Base-by-base conservation (phyloP, 2,797 vertebrate genomes). In the Psittacula derbiana region DNA sequence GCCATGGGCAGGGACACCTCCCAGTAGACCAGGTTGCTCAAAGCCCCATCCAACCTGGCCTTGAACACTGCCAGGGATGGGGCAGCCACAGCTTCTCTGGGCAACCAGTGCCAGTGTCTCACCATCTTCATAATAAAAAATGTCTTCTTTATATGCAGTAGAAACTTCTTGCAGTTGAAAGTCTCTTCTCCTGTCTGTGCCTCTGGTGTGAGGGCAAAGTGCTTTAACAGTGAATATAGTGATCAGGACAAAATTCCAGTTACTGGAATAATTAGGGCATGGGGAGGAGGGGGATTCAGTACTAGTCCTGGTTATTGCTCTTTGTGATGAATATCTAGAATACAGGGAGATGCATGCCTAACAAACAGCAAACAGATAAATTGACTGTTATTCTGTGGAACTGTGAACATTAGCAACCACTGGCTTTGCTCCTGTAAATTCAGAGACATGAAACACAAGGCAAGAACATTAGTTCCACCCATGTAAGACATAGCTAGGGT, bases 361-460 rank as follows among this genome's bases (percentile, higher is more conserved):
- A 64, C 47, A 83, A 78, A 6, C 18, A 84, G 52, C 31, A 88
- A 65, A 61, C 44, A 86, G 86, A 75, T n/a, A 69, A n/a, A 57
- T 40, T 8, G 28, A 33, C 30, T 60, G 50, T 81, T 87, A 74
- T 71, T 78, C 64, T 58, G 3, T 61, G 30, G 52, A 76, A 55
- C 47, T 62, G 23, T 46, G 58, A 40, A 43, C 60, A 53, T 66
- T 50, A 52, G 4, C 6, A 6, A 27, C 19, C 7, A 7, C 28
- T 24, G 27, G 31, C 43, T 66, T 87, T 64, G 33, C 33, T 57
- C 4, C 61, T 67, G 47, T 71, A 47, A 76, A 49, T 43, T 10
- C 0, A 0, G 30, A 61, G 53, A 36, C 43, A 33, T 14, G 55
- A 80, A 93, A 66, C 44, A 60, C 0, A 0, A 43, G 20, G 57